Evolutionary conservation across 2,797 vertebrate species (phyloP), one percentile per base, ranked within the genome.

Genomic region (Tangara arthus): DNA sequence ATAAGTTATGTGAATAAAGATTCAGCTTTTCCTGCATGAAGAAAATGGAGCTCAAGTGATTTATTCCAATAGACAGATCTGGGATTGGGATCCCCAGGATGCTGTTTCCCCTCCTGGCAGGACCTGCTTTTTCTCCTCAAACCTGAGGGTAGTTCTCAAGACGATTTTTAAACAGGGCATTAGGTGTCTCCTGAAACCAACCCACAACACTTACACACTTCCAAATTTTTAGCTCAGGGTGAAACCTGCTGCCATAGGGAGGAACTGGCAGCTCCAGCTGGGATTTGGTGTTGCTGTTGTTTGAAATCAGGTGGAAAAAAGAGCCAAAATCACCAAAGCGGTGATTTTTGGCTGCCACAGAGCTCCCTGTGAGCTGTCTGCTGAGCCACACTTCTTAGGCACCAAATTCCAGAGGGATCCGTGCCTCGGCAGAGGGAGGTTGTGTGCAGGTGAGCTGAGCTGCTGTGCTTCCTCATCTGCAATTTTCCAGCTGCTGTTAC

Each of bases 141-240:
- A 65, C 13, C 26, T 2, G 1, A 49, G 49, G 15, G 22, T 41
- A 76, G 30, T 46, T 50, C 57, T 47, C 17, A 3, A 34, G 44
- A 20, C 22, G 28, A 37, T 71, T 66, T 66, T 80, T 30, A 35
- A 76, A 32, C 11, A 63, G 35, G 44, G n/a, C 42, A 28, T 1
- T 5, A 46, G 1, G 8, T 6, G 11, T 44, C 37, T 65, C 50
- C 68, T 16, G 10, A 82, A 61, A 53, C 24, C 19, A 80, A 44
- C 19, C 35, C 1, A 1, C 78, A 32, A 18, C 0, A 8, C 16
- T 63, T 49, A 35, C 42, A 52, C 0, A 0, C 24, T 60, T 22
- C 77, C 69, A 65, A 37, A 53, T 50, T 59, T 34, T 42, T 32
- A 61, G 47, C 44, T 41, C 0, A 0, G 44, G 34, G 41, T 26